Percentiles rank a stretch among this genome's conserved stretches.
phyloP scores from a whole-genome alignment of 2,888 invertebrate species.

The Sipunculus nudus region DNA sequence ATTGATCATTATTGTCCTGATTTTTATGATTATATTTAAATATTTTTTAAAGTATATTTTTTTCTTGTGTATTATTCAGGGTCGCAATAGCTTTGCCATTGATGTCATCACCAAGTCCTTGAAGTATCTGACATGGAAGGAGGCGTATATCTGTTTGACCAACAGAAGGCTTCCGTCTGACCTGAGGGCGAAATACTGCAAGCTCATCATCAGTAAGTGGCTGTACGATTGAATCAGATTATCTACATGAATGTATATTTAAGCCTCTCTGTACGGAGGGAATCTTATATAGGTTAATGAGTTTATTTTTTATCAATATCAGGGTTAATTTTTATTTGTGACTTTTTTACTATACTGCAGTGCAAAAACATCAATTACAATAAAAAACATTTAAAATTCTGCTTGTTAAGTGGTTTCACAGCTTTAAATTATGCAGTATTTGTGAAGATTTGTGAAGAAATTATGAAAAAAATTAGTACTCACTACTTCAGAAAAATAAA shows the following conservation, averaged over 20 bases:
- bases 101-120: constrained; percentile 61
- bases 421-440: too few relatives aligned
- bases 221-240: neutral
- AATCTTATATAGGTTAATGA: neutral
- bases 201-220: constrained; percentile 60
- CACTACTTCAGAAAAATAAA: too few relatives aligned
- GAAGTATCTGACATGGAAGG: constrained; percentile 62
- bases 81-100: constrained; percentile 60
- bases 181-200: constrained; percentile 63
- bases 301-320: neutral
- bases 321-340: neutral
- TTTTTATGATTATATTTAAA: neutral
- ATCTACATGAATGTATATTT: neutral
- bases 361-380: too few relatives aligned
- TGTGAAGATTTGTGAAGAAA: too few relatives aligned
- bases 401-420: too few relatives aligned
- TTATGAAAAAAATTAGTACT: too few relatives aligned
- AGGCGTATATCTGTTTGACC: constrained; percentile 58
- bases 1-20: neutral
- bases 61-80: constrained; percentile 42
- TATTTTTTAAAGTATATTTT: neutral
- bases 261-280: too few relatives aligned
- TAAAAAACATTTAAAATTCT: too few relatives aligned
- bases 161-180: constrained; percentile 60
- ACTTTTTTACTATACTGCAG: too few relatives aligned